Base-by-base conservation (phyloP, 2,113 vertebrate species). In the Lepisosteus oculatus region DNA sequence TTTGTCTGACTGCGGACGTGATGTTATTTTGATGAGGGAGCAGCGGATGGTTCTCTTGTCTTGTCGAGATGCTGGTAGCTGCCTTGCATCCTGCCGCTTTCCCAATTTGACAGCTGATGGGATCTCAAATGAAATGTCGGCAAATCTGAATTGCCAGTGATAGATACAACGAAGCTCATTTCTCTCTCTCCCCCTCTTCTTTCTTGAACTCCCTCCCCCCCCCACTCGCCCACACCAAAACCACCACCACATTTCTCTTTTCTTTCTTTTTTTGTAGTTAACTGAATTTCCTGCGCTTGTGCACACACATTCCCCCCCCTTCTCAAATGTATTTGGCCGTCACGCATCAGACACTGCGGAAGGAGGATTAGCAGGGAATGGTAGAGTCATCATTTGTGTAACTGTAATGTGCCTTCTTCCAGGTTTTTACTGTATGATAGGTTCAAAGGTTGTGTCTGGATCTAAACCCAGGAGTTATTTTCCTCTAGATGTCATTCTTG, bases 11-110 rank as follows among this genome's bases (percentile, higher is more conserved):
- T 74, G 82, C 71, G 79, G 84, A 85, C 74, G 78, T 86, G 81
- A 89, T 90, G 89, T 87, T 87, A 81, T 90, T 90, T 89, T 90
- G 81, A 90, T 88, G 87, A 88, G 85, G 80, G 90, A 84, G 86
- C 82, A 82, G 84, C 80, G 79, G 82, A 78, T 74, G 55, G 61
- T 74, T 78, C 85, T 85, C 79, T 77, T 79, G 77, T 76, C 83
- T 86, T 77, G 84, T 84, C 85, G 80, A 87, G 85, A 87, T 82
- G 86, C 81, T 77, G 71, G 5, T 43, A 64, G 73, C 81, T 76
- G 69, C 79, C 83, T 81, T 75, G 85, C 85, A 85, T 90, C 79
- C 80, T 78, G 80, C 86, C 78, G 77, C 85, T 85, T 85, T 86
- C 81, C 79, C 87, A 88, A 84, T 90, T 87, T 89, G 89, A 89